phyloP scores from a whole-genome alignment of 2,113 vertebrate genomes.

The Polypterus bichir region DNA sequence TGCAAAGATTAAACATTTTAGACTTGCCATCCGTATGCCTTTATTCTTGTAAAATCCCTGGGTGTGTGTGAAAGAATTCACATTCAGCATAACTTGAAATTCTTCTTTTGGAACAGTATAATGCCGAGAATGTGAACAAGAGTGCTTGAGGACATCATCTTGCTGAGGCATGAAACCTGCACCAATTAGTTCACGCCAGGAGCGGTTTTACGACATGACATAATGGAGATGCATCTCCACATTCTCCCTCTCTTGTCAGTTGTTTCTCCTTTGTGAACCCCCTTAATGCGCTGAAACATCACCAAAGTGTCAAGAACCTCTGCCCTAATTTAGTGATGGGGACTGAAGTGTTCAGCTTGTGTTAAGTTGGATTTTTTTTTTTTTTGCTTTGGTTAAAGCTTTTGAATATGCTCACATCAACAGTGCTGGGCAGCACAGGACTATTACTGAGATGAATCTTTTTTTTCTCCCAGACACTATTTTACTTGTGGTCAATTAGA shows the following conservation, averaged over 20 bases:
- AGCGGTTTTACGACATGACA: constrained; percentile 14
- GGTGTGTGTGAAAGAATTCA: neutral
- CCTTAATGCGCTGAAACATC: neutral
- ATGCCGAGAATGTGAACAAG: constrained; percentile 1
- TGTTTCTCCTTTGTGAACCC: neutral
- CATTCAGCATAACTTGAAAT: neutral
- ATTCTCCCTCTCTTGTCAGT: neutral
- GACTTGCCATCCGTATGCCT: neutral
- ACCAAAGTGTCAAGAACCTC: neutral
- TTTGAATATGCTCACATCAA: neutral
- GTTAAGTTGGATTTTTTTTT: neutral
- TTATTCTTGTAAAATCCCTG: neutral
- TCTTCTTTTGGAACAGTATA: neutral
- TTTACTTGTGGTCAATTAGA: too few relatives aligned
- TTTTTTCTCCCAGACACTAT: too few relatives aligned
- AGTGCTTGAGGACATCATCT: constrained; percentile 17
- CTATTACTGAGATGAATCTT: too few relatives aligned
- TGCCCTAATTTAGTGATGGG: neutral
- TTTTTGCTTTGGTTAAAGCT: neutral
- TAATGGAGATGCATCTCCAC: constrained; percentile 2
- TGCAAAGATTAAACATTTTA: neutral
- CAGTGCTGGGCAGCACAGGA: neutral
- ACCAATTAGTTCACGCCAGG: constrained; percentile 22
- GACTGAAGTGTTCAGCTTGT: neutral
- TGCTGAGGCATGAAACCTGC: constrained; percentile 22